Evolutionary conservation across 1,140 invertebrate species (phyloP).

Genomic region (Drosophila punjabiensis): DNA sequence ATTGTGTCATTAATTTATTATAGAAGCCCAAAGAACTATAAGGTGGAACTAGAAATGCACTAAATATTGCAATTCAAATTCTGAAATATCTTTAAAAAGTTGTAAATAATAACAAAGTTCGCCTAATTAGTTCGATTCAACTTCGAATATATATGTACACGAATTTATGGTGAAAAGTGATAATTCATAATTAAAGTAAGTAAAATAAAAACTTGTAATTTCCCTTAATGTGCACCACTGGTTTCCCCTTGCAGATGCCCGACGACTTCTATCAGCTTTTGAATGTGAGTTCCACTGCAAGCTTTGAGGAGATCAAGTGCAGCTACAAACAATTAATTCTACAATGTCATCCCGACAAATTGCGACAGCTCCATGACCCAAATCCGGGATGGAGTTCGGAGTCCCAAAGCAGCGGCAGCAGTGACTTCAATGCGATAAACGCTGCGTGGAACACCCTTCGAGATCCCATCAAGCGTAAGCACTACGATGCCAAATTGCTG

Average conservation of each 20-base stretch:
- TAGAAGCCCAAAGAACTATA: neutral
- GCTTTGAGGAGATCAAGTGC: conserved; percentile 73
- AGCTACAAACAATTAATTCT: conserved; percentile 84
- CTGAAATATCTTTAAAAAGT: neutral
- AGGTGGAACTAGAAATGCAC: neutral
- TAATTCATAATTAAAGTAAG: conserved; percentile 47
- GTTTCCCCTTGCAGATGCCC: conserved; percentile 54
- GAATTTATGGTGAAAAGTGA: neutral
- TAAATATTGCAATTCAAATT: neutral
- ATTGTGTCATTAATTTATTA: neutral
- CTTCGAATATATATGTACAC: too few species aligned
- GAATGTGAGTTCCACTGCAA: conserved; percentile 60
- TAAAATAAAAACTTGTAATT: conserved; percentile 19
- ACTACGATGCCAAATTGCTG: conserved; percentile 82
- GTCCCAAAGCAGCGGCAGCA: conserved; percentile 38
- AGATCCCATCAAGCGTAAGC: conserved; percentile 79
- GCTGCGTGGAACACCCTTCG: conserved; percentile 82
- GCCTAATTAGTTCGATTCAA: too few species aligned
- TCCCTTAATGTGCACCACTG: neutral
- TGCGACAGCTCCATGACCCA: conserved; percentile 68
- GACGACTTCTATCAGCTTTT: conserved; percentile 74
- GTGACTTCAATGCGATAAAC: conserved; percentile 77
- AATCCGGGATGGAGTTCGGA: conserved; percentile 44
- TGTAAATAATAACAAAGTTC: neutral
- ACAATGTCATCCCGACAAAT: conserved; percentile 85